phyloP scores from a whole-genome alignment of 2,888 invertebrate genomes.

The Cyclophora albipunctata region DNA sequence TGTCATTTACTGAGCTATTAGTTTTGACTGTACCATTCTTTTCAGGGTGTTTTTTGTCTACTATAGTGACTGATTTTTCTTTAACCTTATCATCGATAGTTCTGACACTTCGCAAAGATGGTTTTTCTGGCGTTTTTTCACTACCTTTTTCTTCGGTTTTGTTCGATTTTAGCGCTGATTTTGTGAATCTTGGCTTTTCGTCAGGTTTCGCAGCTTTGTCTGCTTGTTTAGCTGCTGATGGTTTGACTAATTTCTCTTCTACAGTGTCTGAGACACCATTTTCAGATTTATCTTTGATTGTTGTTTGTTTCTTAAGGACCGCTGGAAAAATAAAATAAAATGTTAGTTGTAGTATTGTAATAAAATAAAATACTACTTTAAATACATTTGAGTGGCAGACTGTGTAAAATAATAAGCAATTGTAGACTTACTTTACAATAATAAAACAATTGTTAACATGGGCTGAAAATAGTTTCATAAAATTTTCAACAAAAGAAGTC shows the following conservation, averaged over 20 bases:
- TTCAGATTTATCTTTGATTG: constrained; percentile 59
- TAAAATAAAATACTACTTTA: too few relatives aligned
- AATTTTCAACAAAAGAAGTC: too few relatives aligned
- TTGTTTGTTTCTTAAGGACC: constrained; percentile 60
- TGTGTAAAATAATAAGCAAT: too few relatives aligned
- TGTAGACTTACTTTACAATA: too few relatives aligned
- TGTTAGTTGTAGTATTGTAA: too few relatives aligned
- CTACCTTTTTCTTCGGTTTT: constrained; percentile 34
- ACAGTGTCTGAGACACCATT: constrained; percentile 50
- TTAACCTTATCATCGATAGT: constrained; percentile 63
- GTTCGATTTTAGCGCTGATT: constrained; percentile 39
- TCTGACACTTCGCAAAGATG: constrained; percentile 52
- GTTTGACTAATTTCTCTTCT: constrained; percentile 61
- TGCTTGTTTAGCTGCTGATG: constrained; percentile 55
- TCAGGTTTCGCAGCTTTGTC: constrained; percentile 48
- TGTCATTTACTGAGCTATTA: constrained; percentile 34
- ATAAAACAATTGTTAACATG: too few relatives aligned
- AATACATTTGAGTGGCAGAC: too few relatives aligned
- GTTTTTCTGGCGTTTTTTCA: constrained; percentile 47
- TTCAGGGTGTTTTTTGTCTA: constrained; percentile 49
- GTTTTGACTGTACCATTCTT: constrained; percentile 39
- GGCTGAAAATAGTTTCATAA: too few relatives aligned
- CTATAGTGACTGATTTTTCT: constrained; percentile 62
- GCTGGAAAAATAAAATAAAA: constrained; percentile 41
- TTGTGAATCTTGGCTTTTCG: constrained; percentile 54